A percentile compares a stretch with the other conserved stretches of the same genome.
Conservation (phyloP, 2,113 vertebrate species). For the Siniperca chuatsi region DNA sequence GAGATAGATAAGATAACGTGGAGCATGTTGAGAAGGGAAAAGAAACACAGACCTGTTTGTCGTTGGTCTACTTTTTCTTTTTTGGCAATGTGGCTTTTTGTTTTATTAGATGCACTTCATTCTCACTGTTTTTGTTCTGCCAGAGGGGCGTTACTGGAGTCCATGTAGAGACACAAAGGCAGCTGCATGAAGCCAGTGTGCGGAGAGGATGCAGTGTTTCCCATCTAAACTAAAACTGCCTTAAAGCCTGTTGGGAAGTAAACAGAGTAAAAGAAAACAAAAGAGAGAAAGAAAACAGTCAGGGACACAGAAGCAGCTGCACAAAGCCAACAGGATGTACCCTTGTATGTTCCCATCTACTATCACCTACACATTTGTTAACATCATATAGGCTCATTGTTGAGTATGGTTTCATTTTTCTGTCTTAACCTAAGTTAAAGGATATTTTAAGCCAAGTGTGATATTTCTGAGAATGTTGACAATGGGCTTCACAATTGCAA, state of each 20-base stretch:
- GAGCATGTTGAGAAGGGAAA: not conserved
- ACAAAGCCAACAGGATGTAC: constrained; percentile 43
- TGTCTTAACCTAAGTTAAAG: not conserved
- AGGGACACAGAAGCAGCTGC: constrained; percentile 33
- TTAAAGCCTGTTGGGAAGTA: constrained; percentile 34
- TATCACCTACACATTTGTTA: constrained; percentile 27
- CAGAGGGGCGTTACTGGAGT: constrained; percentile 70
- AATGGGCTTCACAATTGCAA: not conserved
- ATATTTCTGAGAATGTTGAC: not conserved
- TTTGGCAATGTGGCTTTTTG: constrained; percentile 20
- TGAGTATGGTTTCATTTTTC: not conserved
- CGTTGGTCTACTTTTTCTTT: constrained; percentile 32
- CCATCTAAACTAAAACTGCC: constrained; percentile 44
- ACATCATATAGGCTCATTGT: not conserved
- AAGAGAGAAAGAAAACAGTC: constrained; percentile 2
- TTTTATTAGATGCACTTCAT: constrained; percentile 40
- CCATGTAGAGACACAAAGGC: constrained; percentile 76
- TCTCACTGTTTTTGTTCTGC: constrained; percentile 70
- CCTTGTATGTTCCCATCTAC: constrained; percentile 31
- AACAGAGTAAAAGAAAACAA: constrained; percentile 1
- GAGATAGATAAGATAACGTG: constrained; percentile 40
- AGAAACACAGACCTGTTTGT: not conserved
- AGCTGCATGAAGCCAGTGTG: constrained; percentile 60
- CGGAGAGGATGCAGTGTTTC: constrained; percentile 63
- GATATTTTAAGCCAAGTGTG: not conserved